Base-by-base conservation (phyloP, 2,113 vertebrate genomes). In the Suricata suricatta region DNA sequence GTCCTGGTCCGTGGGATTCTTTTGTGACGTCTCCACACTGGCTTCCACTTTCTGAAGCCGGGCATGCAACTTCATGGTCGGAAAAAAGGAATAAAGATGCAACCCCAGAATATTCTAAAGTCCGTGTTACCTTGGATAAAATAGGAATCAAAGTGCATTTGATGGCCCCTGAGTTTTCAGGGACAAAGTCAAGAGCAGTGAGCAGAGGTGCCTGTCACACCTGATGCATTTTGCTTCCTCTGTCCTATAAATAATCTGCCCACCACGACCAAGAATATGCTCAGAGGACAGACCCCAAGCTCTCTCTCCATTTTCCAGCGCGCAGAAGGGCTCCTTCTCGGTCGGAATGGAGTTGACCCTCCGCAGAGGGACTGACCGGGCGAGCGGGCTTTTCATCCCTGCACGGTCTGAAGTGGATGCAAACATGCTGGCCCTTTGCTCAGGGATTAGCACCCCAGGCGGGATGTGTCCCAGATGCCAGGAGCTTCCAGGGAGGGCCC, bases 381-480 rank as follows among this genome's bases (percentile, higher is more conserved):
- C 88, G 95, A 57, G 23, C 25, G 90, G 52, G 47, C 25, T 94
- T 97, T 96, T 95, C 93, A 64, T 69, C 84, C 98, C 92, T 83
- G 89, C 66, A 96, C 60, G 68, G 82, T 94, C 76, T 1, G 0
- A 97, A 96, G 96, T 38, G 92, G 76, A 50, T 89, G 85, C 91
- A 97, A 96, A 87, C 63, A 68, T 60, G 52, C 54, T 66, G 89
- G 92, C 10, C 23, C 76, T 69, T 74, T 64, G 16, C 82, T 93
- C 60, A 96, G 94, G 97, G 96, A 95, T 60, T 83, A 77, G 88
- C 96, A 79, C 96, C 82, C 96, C 77, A 94, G 96, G 63, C 1
- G 71, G 92, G 94, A 97, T 90, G 97, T 13, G 85, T 97, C 95
- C 85, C 83, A 13, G 66, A 93, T n/a, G 94, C 97, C 79, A 88